Percentiles rank a stretch among this genome's conserved stretches.
Conservation (phyloP, 2,888 invertebrate species). For the Tetragnatha montana region DNA sequence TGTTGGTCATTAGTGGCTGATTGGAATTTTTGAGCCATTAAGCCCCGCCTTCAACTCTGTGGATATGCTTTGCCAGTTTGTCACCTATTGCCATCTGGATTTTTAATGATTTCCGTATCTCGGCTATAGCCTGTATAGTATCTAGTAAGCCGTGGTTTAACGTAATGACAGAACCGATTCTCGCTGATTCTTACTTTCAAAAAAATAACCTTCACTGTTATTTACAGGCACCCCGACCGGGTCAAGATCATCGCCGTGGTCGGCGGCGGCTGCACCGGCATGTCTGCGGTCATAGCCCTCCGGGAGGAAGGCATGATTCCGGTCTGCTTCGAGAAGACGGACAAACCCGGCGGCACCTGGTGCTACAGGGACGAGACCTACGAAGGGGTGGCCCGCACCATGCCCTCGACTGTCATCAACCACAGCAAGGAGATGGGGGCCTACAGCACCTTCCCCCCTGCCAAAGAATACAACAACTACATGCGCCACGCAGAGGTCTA, state of each 20-base stretch:
- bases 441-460: slow-evolving; percentile 77
- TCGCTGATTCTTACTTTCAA: background rate
- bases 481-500: slow-evolving; percentile 76
- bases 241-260: slow-evolving; percentile 74
- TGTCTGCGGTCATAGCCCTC: slow-evolving; percentile 75
- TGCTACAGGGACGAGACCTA: slow-evolving; percentile 70
- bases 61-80: no score
- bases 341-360: slow-evolving; percentile 75
- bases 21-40: no score
- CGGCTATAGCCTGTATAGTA: no score
- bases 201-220: background rate
- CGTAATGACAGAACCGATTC: no score
- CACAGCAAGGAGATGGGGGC: slow-evolving; percentile 76
- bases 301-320: slow-evolving; percentile 75
- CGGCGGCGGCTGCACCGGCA: slow-evolving; percentile 76
- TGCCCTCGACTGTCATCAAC: slow-evolving; percentile 76
- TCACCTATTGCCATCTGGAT: no score
- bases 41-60: no score
- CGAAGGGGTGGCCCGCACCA: slow-evolving; percentile 74
- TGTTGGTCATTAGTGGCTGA: no score
- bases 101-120: no score
- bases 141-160: no score
- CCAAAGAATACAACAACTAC: slow-evolving; percentile 76
- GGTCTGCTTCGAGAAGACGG: slow-evolving; percentile 75
- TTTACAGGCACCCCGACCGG: slow-evolving; percentile 69